Evolutionary conservation across 1,140 invertebrate genomes (phyloP).

Genomic region (Hermetia illucens): DNA sequence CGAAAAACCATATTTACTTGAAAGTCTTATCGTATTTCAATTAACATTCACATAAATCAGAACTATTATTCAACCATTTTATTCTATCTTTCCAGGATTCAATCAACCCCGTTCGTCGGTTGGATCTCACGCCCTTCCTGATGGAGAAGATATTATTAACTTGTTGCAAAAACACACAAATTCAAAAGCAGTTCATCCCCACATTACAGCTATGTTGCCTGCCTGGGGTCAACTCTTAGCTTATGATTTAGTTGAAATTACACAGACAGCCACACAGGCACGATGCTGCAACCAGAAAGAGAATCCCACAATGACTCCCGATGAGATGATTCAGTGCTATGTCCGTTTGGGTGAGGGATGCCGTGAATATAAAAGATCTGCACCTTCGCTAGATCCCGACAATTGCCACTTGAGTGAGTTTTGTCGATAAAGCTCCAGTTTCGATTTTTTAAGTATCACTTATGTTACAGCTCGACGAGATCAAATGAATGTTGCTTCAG

Average conservation of each 20-base stretch:
- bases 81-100: constrained; percentile 33
- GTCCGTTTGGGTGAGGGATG: constrained; percentile 34
- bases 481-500: constrained; percentile 77
- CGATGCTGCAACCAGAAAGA: constrained; percentile 37
- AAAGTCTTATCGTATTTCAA: background rate
- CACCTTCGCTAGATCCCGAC: constrained; percentile 46
- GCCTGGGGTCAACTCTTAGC: constrained; percentile 68
- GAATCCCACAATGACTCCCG: constrained; percentile 18
- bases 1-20: background rate
- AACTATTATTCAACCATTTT: constrained; percentile 13
- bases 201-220: constrained; percentile 61
- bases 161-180: constrained; percentile 21
- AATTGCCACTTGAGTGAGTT: constrained; percentile 46
- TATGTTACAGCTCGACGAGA: constrained; percentile 44
- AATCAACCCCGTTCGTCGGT: constrained; percentile 40
- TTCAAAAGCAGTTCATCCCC: constrained; percentile 40
- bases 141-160: constrained; percentile 29
- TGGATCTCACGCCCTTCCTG: constrained; percentile 39
- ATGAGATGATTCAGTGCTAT: constrained; percentile 26
- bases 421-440: constrained; percentile 8
- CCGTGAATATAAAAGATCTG: constrained; percentile 60
- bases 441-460: background rate
- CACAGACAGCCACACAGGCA: constrained; percentile 24
- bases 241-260: constrained; percentile 59
- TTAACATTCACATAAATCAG: background rate